Base-by-base conservation (phyloP, 2,888 invertebrate genomes). In the Drosophila kanekoi region DNA sequence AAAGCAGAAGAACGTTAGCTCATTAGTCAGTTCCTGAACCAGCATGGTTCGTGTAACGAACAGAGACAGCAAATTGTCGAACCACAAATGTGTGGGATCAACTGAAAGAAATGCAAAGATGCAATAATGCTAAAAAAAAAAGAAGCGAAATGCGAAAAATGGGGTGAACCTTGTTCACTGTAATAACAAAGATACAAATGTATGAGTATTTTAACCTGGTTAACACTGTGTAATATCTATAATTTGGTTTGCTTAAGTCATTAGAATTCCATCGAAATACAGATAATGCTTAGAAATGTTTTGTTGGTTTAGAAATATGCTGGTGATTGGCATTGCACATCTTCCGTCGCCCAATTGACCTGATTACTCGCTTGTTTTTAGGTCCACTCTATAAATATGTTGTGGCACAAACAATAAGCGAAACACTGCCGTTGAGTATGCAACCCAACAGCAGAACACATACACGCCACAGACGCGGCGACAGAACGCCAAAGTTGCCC, bases 371-470 rank as follows among this genome's bases (percentile, higher is more conserved):
- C 23, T 35, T 67, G 64, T 33, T 45, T 61, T 69, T 41, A 52
- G 76, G 82, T 82, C 82, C 82, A 82, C 82, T 82, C 82, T 82
- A 82, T 83, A 89, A 82, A 89, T 83, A 86, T 65, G 54, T 72
- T 73, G 73, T 77, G 74, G 64, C 62, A 77, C 68, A 70, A 85
- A 70, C 79, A 79, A 76, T 76, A 76, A 76, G 68, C 60, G 44
- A 73, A 79, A 68, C 75, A 75, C 59, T 66, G 79, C 49, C 70
- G 61, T 47, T 59, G 53, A 70, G 53, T 61, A 60, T 72, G 77
- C 73, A 66, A 63, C 56, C 63, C 69, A 72, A 52, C 69, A 62
- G 60, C 61, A 53, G 48, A 69, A 35, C 40, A 47, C 54, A 58
- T 53, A 74, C 69, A 58, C 40, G 59, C 47, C 53, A 61, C 65